phyloP scores from a whole-genome alignment of 2,113 vertebrate genomes.

The Kryptolebias marmoratus region DNA sequence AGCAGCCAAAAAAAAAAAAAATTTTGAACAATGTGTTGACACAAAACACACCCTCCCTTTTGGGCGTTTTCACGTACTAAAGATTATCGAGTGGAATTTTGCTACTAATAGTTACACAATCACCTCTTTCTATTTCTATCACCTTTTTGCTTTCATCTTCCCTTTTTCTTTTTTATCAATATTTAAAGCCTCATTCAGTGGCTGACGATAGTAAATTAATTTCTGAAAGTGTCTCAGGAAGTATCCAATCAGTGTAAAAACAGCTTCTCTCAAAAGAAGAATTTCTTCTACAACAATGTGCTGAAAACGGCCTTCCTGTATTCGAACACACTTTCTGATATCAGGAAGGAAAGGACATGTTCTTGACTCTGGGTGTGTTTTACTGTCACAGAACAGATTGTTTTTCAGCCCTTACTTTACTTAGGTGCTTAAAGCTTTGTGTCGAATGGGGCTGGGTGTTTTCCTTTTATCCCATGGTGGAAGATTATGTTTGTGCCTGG shows the following conservation, averaged over 20 bases:
- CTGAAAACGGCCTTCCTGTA: constrained; percentile 63
- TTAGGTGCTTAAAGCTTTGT: no score
- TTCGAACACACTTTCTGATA: constrained; percentile 51
- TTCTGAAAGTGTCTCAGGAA: constrained; percentile 30
- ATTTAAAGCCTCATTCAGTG: no score
- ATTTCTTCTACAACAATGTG: constrained; percentile 58
- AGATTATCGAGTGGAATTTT: no score
- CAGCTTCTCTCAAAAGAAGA: constrained; percentile 8
- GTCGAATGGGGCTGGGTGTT: not conserved
- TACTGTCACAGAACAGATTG: not conserved
- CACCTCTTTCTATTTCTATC: no score
- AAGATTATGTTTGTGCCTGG: constrained; percentile 7
- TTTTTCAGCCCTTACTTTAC: not conserved
- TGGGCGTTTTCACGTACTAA: no score
- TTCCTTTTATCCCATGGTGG: not conserved
- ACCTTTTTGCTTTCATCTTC: no score
- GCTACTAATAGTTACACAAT: no score
- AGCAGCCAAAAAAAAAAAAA: no score
- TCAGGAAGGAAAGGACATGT: constrained; percentile 61
- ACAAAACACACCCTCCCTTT: no score
- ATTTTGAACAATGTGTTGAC: no score
- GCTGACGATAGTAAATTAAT: constrained; percentile 12
- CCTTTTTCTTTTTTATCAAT: no score
- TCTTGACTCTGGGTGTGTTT: constrained; percentile 36
- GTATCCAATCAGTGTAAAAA: constrained; percentile 43